Evolutionary conservation across 1,140 invertebrate genomes (phyloP), one percentile per base, ranked within the genome.

Genomic region (Harpegnathos saltator): DNA sequence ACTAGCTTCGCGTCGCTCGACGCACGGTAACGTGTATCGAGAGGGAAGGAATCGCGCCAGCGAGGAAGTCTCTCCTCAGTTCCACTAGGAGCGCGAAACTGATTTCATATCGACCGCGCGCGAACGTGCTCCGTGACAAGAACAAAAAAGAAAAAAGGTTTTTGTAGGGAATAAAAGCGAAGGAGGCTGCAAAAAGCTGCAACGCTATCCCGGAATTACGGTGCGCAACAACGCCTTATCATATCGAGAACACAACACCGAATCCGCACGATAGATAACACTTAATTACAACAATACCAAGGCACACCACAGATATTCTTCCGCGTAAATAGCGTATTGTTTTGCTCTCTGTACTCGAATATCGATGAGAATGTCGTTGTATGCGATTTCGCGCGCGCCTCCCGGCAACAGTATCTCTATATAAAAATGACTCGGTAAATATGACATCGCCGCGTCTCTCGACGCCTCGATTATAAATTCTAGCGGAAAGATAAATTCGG

Each of bases 321-420:
- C 17, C 22, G 3, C 22, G 22, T 58, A 65, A 80, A 48, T 44
- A 77, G 17, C 14, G 15, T 15, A 33, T 74, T 72, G n/a, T 48
- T 58, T 11, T 68, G 29, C 17, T 29, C 0, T 58, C 58, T 19
- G 19, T 48, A 26, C 9, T 14, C 58, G 26, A 69, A 58, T 58
- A 69, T 48, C 58, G 24, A 71, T 24, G 1, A n/a, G n/a, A 24
- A 58, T 33, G 58, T 80, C 75, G 52, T 80, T 80, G 75, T 38
- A 11, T 56, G 24, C 0, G 38, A 29, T 77, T 19, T 78, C 33
- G 12, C 29, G 33, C 33, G 1, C 12, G 14, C 58, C 9, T 44
- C 7, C 11, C 38, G 38, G 9, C 14, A 75, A 63, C 38, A n/a
- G n/a, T 22, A 22, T 54, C 54, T 33, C 19, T 77, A 77, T 44